Percentiles rank a stretch among this genome's conserved stretches.
These are phyloP conservation scores for Druon quercuslanigerum DNA, from an alignment of 1,140 invertebrate genomes.

Conservation along the genomic window DNA sequence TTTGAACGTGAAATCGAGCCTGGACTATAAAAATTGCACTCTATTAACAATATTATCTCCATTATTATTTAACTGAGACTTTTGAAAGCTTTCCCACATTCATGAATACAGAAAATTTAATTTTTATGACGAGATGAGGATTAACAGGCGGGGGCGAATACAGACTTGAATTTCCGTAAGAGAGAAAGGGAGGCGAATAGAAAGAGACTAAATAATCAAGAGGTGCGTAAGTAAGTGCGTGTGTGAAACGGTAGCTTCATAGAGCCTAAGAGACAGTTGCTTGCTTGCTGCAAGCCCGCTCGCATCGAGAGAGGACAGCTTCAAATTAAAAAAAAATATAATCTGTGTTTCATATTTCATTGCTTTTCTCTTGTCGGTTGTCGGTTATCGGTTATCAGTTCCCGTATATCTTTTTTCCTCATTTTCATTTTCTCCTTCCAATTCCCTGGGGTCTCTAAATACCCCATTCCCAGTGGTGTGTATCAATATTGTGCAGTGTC, in stretches of 20 bases:
- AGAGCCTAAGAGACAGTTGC: constrained; percentile 61
- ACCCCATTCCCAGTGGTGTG: not conserved
- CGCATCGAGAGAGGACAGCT: constrained; percentile 56
- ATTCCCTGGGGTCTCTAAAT: not conserved
- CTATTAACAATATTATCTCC: too few relatives aligned
- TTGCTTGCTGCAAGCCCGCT: constrained; percentile 59
- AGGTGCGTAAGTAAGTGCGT: constrained; percentile 57
- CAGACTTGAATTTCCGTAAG: not conserved
- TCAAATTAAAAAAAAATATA: not conserved
- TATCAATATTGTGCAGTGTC: not conserved
- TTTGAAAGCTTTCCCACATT: too few relatives aligned
- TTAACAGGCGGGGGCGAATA: not conserved
- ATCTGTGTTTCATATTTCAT: not conserved
- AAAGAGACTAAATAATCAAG: constrained; percentile 20
- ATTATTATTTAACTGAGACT: too few relatives aligned
- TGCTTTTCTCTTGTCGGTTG: not conserved
- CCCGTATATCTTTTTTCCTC: not conserved
- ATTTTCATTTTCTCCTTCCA: not conserved
- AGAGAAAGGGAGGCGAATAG: constrained; percentile 33
- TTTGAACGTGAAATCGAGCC: too few relatives aligned
- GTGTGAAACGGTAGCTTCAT: constrained; percentile 61
- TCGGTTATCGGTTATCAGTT: not conserved
- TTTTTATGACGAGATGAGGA: constrained; percentile 4
- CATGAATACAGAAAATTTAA: not conserved
- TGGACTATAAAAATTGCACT: too few relatives aligned